Evolutionary conservation across 1,140 invertebrate species (phyloP).

Genomic region (Drosophila auraria): DNA sequence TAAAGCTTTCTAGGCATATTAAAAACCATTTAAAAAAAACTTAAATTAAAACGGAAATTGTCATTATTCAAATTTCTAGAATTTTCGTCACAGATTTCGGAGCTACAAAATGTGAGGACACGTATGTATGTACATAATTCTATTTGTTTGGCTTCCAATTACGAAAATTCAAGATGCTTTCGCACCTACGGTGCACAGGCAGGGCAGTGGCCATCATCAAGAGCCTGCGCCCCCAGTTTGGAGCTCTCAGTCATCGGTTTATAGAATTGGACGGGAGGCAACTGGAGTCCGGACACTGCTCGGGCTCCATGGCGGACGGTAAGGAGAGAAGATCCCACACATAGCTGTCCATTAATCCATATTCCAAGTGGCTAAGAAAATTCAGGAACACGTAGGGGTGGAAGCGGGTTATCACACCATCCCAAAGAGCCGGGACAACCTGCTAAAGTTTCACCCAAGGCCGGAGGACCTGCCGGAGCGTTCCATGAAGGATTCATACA

Average conservation of each 20-base stretch:
- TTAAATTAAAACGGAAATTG: not conserved
- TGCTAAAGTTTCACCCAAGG: conserved; percentile 69
- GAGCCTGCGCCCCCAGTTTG: not conserved
- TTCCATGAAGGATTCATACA: conserved; percentile 88
- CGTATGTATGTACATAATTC: not conserved
- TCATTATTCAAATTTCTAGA: not conserved
- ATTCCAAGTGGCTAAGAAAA: conserved; percentile 44
- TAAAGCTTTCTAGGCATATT: not conserved
- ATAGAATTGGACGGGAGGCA: not conserved
- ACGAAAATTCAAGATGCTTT: conserved; percentile 7
- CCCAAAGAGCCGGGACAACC: conserved; percentile 57
- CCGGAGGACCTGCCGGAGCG: conserved; percentile 84
- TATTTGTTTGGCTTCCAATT: not conserved
- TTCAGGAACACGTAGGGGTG: conserved; percentile 55
- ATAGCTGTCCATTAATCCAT: not conserved
- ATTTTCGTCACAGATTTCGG: not conserved
- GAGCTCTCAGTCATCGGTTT: not conserved
- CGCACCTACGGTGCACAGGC: not conserved
- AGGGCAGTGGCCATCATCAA: not conserved
- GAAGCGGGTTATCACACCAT: conserved; percentile 62
- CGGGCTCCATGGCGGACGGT: conserved; percentile 49
- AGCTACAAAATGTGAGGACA: not conserved
- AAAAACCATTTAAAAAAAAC: not conserved
- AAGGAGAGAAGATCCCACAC: not conserved
- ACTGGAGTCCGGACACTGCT: conserved; percentile 23